Conservation (phyloP, 53 echinoderm and acorn worm genomes). For the Patiria pectinifera region DNA sequence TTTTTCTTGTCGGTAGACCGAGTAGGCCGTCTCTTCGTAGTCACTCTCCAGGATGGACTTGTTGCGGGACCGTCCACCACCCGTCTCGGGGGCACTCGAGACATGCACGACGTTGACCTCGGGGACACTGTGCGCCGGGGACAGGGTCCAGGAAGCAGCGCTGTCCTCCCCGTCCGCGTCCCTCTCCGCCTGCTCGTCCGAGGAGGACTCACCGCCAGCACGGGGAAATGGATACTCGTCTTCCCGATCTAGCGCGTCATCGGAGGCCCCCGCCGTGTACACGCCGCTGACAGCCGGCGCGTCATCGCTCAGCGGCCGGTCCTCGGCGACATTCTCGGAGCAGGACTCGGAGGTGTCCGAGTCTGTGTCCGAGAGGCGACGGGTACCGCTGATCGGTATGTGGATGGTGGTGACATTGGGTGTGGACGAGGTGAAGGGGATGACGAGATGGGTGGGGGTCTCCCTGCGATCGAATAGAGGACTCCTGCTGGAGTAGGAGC, state of each 20-base stretch:
- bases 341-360: not conserved
- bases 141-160: not conserved
- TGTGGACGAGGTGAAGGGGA: constrained; percentile 26
- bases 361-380: constrained; percentile 22
- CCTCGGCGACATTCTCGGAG: constrained; percentile 1
- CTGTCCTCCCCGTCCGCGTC: constrained; percentile 29
- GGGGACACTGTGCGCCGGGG: constrained; percentile 6
- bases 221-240: not conserved
- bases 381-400: constrained; percentile 28
- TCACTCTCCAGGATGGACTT: constrained; percentile 26
- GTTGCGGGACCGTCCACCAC: constrained; percentile 13
- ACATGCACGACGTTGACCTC: constrained; percentile 1
- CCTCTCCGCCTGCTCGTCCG: constrained; percentile 6
- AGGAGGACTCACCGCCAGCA: not conserved
- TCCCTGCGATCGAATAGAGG: constrained; percentile 14
- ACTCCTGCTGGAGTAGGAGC: not conserved
- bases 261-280: not conserved
- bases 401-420: constrained; percentile 49
- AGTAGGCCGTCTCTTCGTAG: constrained; percentile 38
- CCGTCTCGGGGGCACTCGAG: not conserved
- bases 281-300: not conserved
- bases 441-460: constrained; percentile 17
- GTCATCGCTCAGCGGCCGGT: not conserved
- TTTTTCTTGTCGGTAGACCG: constrained; percentile 40
- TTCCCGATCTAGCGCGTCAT: not conserved